phyloP scores from a whole-genome alignment of 64 coral and sea anemone genomes.

The Montipora efflorescens region DNA sequence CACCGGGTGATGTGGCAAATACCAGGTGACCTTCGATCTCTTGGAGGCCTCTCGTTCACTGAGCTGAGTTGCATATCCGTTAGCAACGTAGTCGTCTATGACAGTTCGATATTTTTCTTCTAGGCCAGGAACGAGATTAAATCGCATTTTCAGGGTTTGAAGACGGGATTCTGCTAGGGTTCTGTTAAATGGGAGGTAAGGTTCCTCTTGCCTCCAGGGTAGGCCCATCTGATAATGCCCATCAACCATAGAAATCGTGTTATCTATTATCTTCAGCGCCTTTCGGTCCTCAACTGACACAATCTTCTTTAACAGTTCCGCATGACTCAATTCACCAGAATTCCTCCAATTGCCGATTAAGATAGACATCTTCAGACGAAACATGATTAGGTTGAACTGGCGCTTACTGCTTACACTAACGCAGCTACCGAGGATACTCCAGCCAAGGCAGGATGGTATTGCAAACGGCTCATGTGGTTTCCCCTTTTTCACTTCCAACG shows the following conservation, averaged over 20 bases:
- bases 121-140: not conserved
- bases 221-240: conserved; percentile 26
- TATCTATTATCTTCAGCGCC: not conserved
- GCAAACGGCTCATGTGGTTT: conserved; percentile 29
- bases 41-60: not conserved
- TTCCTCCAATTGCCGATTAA: conserved; percentile 21
- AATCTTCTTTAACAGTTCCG: not conserved
- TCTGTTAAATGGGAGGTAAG: conserved; percentile 14
- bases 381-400: not conserved
- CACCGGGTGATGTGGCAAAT: conserved; percentile 10
- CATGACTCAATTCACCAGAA: conserved; percentile 45
- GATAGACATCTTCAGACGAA: not conserved
- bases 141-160: not conserved
- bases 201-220: conserved; percentile 9
- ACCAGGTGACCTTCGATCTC: not conserved
- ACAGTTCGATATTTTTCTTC: conserved; percentile 3
- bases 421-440: conserved; percentile 35
- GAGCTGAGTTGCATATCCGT: not conserved
- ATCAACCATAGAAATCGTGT: not conserved
- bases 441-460: conserved; percentile 38
- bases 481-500: conserved; percentile 22
- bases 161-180: not conserved
- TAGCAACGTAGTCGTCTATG: not conserved
- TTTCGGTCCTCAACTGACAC: conserved; percentile 11
- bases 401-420: not conserved